A percentile compares a stretch with the other conserved stretches of the same genome.
phyloP scores from a whole-genome alignment of 2,797 vertebrate genomes.

The Tenualosa thibaudeaui region DNA sequence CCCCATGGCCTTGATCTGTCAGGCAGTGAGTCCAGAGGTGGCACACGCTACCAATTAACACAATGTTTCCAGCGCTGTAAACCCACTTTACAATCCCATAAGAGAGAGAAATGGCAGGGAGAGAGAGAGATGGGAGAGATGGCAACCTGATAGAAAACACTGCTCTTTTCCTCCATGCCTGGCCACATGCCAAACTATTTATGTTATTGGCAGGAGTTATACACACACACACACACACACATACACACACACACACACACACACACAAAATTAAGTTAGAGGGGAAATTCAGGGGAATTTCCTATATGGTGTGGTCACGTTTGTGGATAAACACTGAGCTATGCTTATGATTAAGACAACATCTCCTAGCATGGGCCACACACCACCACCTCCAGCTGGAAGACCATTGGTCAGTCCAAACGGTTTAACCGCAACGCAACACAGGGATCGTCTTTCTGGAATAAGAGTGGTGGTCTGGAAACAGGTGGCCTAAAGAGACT shows the following conservation, averaged over 20 bases:
- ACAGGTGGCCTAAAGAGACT: no score
- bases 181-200: neutral
- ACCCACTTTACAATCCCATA: conserved; percentile 40
- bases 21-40: conserved; percentile 35
- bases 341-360: conserved; percentile 2
- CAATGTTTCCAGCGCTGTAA: conserved; percentile 29
- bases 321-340: conserved; percentile 31
- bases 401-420: neutral
- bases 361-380: conserved; percentile 27
- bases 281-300: neutral
- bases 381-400: conserved; percentile 20
- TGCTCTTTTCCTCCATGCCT: neutral
- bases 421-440: no score
- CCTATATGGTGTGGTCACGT: conserved; percentile 19
- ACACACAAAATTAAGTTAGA: neutral
- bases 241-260: neutral
- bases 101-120: conserved; percentile 33
- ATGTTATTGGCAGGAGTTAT: neutral
- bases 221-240: no score
- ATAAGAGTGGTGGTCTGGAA: no score
- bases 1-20: neutral
- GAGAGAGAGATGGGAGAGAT: neutral
- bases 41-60: conserved; percentile 32
- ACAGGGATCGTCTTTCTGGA: no score
- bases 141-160: neutral